phyloP scores from a whole-genome alignment of 2,888 invertebrate species.

The Gastracanthus pulcherrimus region DNA sequence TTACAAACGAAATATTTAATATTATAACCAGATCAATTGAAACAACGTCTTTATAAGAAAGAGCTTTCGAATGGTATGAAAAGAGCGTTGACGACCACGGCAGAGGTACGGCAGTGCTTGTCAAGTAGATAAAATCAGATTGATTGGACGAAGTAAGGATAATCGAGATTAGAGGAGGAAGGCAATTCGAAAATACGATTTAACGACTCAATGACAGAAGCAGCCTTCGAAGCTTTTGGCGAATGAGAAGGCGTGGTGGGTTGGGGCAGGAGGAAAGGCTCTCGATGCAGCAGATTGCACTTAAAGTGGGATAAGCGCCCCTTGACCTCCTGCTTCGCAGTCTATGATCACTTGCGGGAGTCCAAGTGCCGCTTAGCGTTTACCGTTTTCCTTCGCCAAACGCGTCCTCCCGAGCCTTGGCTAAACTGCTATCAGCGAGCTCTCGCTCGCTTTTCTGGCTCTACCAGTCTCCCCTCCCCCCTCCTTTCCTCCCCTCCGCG shows the following conservation, averaged over 20 bases:
- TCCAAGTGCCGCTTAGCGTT: constrained; percentile 56
- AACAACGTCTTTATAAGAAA: not conserved
- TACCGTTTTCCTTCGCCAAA: constrained; percentile 50
- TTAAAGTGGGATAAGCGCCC: constrained; percentile 64
- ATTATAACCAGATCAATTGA: too few species aligned
- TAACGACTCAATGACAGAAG: constrained; percentile 20
- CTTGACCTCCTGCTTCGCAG: constrained; percentile 64
- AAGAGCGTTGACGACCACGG: not conserved
- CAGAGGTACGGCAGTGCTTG: not conserved
- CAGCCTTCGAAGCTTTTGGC: not conserved
- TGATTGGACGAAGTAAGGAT: constrained; percentile 44
- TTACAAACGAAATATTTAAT: too few species aligned
- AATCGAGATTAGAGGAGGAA: not conserved
- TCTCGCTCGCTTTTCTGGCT: not conserved
- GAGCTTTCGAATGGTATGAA: too few species aligned
- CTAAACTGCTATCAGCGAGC: constrained; percentile 10
- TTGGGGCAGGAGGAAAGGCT: constrained; percentile 51
- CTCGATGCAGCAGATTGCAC: constrained; percentile 62
- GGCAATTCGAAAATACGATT: constrained; percentile 21
- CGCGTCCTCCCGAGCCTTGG: constrained; percentile 9
- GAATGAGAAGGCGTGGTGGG: too few species aligned
- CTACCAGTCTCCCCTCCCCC: not conserved
- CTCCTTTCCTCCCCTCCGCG: not conserved
- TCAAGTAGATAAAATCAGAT: not conserved
- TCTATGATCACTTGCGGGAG: constrained; percentile 60